A percentile compares a stretch with the other conserved stretches of the same genome.
Evolutionary conservation across 2,888 invertebrate genomes (phyloP).

Genomic region (Lithosia quadra): DNA sequence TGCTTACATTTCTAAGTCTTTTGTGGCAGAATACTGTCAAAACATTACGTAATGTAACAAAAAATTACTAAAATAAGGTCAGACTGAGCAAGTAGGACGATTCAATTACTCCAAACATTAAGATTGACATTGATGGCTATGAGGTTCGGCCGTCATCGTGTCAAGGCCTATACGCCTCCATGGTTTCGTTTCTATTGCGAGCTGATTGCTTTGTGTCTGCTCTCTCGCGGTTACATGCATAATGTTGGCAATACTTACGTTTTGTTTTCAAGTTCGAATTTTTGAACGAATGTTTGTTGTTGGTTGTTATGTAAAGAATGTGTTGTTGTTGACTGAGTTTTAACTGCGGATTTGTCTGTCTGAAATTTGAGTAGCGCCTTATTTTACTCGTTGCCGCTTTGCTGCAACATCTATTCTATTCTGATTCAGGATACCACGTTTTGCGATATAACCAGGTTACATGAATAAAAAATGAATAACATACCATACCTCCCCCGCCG

Average conservation of each 20-base stretch:
- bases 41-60: constrained; percentile 8
- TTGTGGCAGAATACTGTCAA: background rate
- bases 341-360: too few species aligned
- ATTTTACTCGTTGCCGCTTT: too few species aligned
- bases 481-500: too few species aligned
- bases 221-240: constrained; percentile 40
- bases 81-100: constrained; percentile 38
- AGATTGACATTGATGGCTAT: constrained; percentile 44
- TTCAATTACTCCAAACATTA: constrained; percentile 42
- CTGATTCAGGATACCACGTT: too few species aligned
- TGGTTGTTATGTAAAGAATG: background rate
- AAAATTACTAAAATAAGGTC: constrained; percentile 28
- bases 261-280: background rate
- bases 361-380: too few species aligned
- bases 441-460: too few species aligned
- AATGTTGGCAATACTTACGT: constrained; percentile 17
- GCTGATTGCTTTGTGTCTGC: constrained; percentile 27
- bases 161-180: constrained; percentile 52
- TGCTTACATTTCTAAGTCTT: background rate
- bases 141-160: constrained; percentile 43
- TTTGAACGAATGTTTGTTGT: background rate
- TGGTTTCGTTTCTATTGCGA: constrained; percentile 32
- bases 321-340: too few species aligned
- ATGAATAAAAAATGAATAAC: too few species aligned
- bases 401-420: too few species aligned